phyloP scores from a whole-genome alignment of 2,888 invertebrate genomes.

The Synanthedon formicaeformis region DNA sequence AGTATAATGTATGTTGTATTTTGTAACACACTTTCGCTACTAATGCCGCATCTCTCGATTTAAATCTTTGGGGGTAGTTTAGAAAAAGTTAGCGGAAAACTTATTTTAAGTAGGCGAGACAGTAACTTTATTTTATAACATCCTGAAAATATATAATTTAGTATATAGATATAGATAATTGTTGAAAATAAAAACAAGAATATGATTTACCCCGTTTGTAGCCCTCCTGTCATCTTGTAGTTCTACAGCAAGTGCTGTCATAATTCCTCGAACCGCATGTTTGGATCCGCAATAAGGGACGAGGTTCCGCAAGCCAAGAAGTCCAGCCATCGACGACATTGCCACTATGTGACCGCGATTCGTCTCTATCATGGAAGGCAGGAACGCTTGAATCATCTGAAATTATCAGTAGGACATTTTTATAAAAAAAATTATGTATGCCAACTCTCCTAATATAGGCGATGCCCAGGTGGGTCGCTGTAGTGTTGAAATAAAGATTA shows the following conservation, averaged over 20 bases:
- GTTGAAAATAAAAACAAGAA: neutral
- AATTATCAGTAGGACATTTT: conserved; percentile 3
- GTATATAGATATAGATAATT: neutral
- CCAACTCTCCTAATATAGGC: no score
- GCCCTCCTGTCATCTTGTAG: conserved; percentile 66
- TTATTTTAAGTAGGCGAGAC: no score
- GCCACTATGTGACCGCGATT: conserved; percentile 82
- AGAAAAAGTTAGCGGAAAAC: no score
- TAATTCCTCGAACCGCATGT: conserved; percentile 84
- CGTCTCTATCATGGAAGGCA: conserved; percentile 78
- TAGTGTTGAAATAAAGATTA: no score
- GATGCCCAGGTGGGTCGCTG: no score
- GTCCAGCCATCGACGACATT: conserved; percentile 80
- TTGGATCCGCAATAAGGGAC: conserved; percentile 87
- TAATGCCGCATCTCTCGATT: no score
- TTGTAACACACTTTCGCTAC: no score
- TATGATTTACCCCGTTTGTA: conserved; percentile 34
- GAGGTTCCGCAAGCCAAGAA: conserved; percentile 77
- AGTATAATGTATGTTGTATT: no score
- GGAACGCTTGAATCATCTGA: conserved; percentile 78
- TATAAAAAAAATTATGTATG: no score
- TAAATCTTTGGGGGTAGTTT: no score
- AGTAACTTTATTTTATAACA: no score
- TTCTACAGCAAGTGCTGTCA: conserved; percentile 84
- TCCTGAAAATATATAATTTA: no score